Conservation (phyloP, 2,113 vertebrate species). For the Carassius carassius region DNA sequence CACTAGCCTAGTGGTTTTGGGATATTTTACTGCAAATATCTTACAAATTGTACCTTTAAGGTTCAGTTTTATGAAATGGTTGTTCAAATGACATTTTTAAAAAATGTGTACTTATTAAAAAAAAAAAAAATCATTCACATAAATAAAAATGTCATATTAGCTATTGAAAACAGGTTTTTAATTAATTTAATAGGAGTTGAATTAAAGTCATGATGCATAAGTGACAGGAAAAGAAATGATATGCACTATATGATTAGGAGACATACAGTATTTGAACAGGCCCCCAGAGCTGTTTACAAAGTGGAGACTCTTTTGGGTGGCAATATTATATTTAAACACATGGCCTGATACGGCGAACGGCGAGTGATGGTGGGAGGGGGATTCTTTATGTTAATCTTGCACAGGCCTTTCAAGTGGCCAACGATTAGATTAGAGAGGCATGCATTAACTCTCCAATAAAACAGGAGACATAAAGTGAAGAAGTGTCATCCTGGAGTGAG, state of each 20-base stretch:
- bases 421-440: constrained; percentile 51
- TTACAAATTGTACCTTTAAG: neutral
- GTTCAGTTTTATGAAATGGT: neutral
- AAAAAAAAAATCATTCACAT: no score
- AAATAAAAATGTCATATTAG: neutral
- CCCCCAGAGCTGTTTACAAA: constrained; percentile 1
- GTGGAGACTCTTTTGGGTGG: constrained; percentile 9
- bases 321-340: constrained; percentile 24
- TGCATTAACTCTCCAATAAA: constrained; percentile 28
- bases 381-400: constrained; percentile 54
- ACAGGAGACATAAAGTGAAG: constrained; percentile 12
- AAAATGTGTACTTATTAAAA: neutral
- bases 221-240: neutral
- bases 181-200: neutral
- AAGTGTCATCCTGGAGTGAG: constrained; percentile 24
- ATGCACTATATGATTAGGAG: neutral
- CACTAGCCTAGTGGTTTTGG: no score
- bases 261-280: neutral
- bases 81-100: neutral
- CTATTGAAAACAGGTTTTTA: neutral
- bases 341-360: constrained; percentile 33
- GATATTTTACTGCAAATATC: no score
- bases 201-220: neutral
- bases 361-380: constrained; percentile 22
- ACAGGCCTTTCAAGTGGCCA: constrained; percentile 42